These are phyloP conservation scores for Agrochola lychnidis DNA, from an alignment of 2,888 invertebrate genomes.

Conservation along the genomic window DNA sequence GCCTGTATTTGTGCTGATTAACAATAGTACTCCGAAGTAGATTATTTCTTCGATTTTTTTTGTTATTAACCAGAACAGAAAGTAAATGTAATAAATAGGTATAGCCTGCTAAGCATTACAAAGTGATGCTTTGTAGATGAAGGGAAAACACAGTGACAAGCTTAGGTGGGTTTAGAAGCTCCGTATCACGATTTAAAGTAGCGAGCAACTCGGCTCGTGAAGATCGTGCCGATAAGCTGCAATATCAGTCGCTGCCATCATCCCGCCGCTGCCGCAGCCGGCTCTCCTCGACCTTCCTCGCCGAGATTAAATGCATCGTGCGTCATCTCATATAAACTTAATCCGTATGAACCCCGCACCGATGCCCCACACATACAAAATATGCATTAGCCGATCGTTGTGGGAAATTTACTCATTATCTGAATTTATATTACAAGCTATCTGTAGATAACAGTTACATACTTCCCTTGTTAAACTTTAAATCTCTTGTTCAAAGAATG, in stretches of 20 bases:
- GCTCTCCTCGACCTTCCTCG: background rate
- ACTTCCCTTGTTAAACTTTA: background rate
- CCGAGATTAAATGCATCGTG: conserved; percentile 39
- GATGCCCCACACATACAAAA: conserved; percentile 1
- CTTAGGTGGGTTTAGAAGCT: conserved; percentile 18
- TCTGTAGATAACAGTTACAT: background rate
- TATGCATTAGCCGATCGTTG: conserved; percentile 14
- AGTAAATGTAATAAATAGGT: background rate
- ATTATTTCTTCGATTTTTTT: conserved; percentile 9
- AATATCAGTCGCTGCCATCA: conserved; percentile 9
- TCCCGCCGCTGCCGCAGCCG: background rate
- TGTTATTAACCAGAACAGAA: background rate
- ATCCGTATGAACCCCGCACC: background rate
- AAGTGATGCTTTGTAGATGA: background rate
- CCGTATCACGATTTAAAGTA: conserved; percentile 25
- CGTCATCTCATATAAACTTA: conserved; percentile 31
- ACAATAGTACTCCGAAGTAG: background rate
- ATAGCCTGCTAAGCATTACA: background rate
- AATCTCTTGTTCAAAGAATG: background rate
- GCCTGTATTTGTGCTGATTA: background rate
- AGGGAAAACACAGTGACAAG: background rate
- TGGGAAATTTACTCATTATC: conserved; percentile 22
- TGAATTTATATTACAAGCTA: conserved; percentile 3
- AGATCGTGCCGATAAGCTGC: conserved; percentile 29
- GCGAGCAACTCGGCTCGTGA: background rate